Evolutionary conservation across 2,888 invertebrate species (phyloP), one percentile per base, ranked within the genome.

Genomic region (Epinotia demarniana): DNA sequence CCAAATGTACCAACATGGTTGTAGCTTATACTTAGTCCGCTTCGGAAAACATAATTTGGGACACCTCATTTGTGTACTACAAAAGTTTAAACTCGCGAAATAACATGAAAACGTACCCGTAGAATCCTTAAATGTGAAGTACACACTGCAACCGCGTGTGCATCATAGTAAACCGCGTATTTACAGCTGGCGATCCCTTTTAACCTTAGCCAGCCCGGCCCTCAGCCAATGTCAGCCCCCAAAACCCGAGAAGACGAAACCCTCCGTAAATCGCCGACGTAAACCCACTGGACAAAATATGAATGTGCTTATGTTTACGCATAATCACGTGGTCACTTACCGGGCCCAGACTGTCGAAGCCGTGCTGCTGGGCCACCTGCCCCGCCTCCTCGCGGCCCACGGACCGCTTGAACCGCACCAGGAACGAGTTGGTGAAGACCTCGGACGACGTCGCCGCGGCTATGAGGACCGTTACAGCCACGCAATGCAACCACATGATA

Each of bases 401-500:
- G 78, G 97, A 96, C 81, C 97, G 95, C 87, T 96, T 96, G 92
- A 99, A 97, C 83, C 97, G 96, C 84, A 99, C 99, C 89, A 98
- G 95, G 95, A 99, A 99, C 74, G 98, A 97, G 93, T 99, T 99
- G 89, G 99, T 99, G 95, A 98, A 98, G 84, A 99, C 96, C 88
- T 98, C 96, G 82, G 88, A 89, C 77, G 91, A 91, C 79, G 89
- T 88, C 81, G 84, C 87, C 83, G 89, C 89, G 81, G 90, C 89
- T 83, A 90, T 85, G 87, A 94, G 87, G 87, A 92, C 86, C 79
- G 89, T 88, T 70, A 88, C 89, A 85, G 92, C 89, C 86, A 92
- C 86, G 84, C 92, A 92, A 91, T 88, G 90, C 78, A 92, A 83
- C 93, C 92, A 93, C 94, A 93, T 93, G 91, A 86, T 94, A 86